Base-by-base conservation (phyloP, 2,797 vertebrate genomes). In the Pipistrellus pipistrellus region DNA sequence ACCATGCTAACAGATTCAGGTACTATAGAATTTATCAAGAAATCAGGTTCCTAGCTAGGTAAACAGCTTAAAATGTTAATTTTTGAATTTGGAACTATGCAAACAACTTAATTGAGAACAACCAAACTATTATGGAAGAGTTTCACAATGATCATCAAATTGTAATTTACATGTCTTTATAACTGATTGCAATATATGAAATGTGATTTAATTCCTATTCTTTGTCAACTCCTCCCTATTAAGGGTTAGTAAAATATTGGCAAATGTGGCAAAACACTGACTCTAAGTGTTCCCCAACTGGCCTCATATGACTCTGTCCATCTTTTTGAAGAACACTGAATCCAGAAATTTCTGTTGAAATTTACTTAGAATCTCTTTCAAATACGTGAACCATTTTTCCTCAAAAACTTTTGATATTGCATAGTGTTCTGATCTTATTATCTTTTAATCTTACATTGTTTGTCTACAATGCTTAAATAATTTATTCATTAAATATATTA, bases 401-500 rank as follows among this genome's bases (percentile, higher is more conserved):
- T 85, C 88, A 90, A 62, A 88, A 72, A 41, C 8, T 69, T 8
- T 44, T 83, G 2, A 73, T 73, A 48, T 13, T 88, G 2, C 2
- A 64, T 73, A 55, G 13, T 83, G 1, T 84, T 92, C 32, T 93
- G 11, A 86, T 87, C 25, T 51, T 86, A 4, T 75, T 89, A 86
- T 8, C 6, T 18, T 95, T 91, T 89, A 76, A 80, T 71, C 12
- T 73, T 51, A 53, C 8, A 84, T 2, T 11, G 17, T 44, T 44
- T 90, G 20, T n/a, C 57, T 86, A 57, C 2, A 2, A 46, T 13
- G 2, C 12, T 86, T 88, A 66, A 59, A 64, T 57, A 80, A 86
- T 76, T 53, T 76, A 83, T 69, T 57, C 17, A 85, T 69, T 91
- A 53, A 91, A 59, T 89, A 69, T 62, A 85, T 86, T 77, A 89